Base-by-base conservation (phyloP, 2,888 invertebrate species). In the Mythimna albipuncta region DNA sequence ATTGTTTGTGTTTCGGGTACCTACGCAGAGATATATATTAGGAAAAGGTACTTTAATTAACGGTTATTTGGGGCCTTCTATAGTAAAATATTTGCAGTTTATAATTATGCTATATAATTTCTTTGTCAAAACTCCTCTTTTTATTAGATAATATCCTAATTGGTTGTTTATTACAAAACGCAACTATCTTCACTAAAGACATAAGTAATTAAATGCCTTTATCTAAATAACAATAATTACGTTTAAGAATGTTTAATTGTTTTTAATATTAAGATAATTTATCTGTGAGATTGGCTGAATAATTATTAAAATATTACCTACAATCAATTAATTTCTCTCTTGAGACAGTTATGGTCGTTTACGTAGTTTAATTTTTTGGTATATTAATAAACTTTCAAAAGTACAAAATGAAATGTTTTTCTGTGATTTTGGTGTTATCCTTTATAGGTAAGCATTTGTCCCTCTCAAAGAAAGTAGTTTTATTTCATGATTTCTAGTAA, bases 351-450 rank as follows among this genome's bases (percentile, higher is more conserved):
- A 38, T 74, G 10, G 64, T 61, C 35, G 64, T 58, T 35, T 11
- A 16, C 6, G 10, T 66, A 1, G 2, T 21, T 19, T 64, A 32
- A 59, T 47, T 6, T 10, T 72, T 57, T 65, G 6, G 26, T 57
- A 9, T 10, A 44, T 52, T 13, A 64, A 64, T 55, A 64, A 58
- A 54, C 1, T 6, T 57, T 35, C 6, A 9, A 13, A 26, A 16
- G 0, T 47, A 32, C 32, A 75, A 75, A 11, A 79, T 75, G 79
- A 75, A 78, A 58, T 38, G 6, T 44, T 44, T 47, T 54, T 74
- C 21, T 79, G 50, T 35, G 6, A 38, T 77, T 55, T 11, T 65
- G 21, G 35, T 79, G n/a, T 38, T 74, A 9, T 65, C 10, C 21
- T 52, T 52, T 1, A n/a, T 74, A 19, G 65, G 76, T 79, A 57